A percentile compares a stretch with the other conserved stretches of the same genome.
Evolutionary conservation across 2,888 invertebrate genomes (phyloP).

Genomic region (Aplocera efformata): DNA sequence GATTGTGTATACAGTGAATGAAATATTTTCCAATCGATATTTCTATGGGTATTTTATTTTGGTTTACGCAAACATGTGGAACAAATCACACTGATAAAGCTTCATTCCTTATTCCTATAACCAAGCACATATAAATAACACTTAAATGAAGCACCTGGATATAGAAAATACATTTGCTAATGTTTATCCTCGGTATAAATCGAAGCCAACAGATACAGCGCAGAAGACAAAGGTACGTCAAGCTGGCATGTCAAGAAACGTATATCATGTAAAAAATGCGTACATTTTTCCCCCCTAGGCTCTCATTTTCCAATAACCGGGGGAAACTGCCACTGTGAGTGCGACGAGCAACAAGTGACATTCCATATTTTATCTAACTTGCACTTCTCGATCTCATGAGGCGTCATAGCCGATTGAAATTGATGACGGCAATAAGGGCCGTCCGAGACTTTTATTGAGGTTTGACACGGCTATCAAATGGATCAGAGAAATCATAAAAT

Average conservation of each 20-base stretch:
- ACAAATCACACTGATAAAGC: too few relatives aligned
- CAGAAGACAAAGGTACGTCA: too few relatives aligned
- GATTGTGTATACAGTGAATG: not conserved
- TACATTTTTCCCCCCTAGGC: constrained; percentile 6
- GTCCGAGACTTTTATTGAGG: not conserved
- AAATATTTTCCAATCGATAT: constrained; percentile 3
- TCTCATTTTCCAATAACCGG: constrained; percentile 19
- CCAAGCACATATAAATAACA: too few relatives aligned
- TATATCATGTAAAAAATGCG: not conserved
- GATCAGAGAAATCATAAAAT: too few relatives aligned
- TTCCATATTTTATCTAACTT: constrained; percentile 11
- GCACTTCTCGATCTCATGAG: constrained; percentile 1
- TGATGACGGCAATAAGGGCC: not conserved
- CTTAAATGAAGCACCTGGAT: too few relatives aligned
- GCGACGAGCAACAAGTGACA: constrained; percentile 27
- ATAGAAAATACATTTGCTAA: too few relatives aligned
- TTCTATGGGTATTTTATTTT: not conserved
- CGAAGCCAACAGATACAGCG: too few relatives aligned
- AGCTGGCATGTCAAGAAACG: too few relatives aligned
- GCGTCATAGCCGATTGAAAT: not conserved
- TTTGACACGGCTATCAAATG: too few relatives aligned
- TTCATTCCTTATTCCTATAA: too few relatives aligned
- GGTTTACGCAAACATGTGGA: not conserved
- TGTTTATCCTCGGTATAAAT: too few relatives aligned
- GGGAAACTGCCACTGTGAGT: constrained; percentile 19